phyloP scores from a whole-genome alignment of 1,140 invertebrate genomes.

The Aphelinus certus region DNA sequence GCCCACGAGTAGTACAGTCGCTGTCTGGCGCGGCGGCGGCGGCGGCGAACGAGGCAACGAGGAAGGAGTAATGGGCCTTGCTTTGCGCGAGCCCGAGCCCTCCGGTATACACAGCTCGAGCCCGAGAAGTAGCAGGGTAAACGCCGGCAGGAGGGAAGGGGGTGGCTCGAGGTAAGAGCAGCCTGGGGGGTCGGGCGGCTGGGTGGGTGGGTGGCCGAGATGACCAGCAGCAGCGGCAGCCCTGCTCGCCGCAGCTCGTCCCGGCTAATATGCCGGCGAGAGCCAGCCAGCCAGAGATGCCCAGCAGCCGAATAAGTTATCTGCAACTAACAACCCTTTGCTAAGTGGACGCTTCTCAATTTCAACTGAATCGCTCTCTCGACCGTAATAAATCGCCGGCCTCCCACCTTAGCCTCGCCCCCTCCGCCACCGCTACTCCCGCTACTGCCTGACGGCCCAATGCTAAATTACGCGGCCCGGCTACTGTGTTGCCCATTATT shows the following conservation, averaged over 20 bases:
- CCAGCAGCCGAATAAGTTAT: slow-evolving; percentile 62
- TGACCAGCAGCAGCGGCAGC: slow-evolving; percentile 46
- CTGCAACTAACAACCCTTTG: slow-evolving; percentile 62
- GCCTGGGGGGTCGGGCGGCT: slow-evolving; percentile 39
- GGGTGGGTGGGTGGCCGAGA: slow-evolving; percentile 34
- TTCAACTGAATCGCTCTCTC: slow-evolving; percentile 45
- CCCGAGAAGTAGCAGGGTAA: too few relatives aligned
- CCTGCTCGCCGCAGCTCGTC: slow-evolving; percentile 29
- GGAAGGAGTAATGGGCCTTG: too few relatives aligned
- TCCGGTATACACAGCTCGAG: too few relatives aligned
- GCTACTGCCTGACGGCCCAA: background rate
- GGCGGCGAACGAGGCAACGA: too few relatives aligned
- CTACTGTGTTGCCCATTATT: slow-evolving; percentile 16
- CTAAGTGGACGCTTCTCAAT: slow-evolving; percentile 61
- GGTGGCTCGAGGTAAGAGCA: slow-evolving; percentile 31
- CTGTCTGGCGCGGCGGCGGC: too few relatives aligned
- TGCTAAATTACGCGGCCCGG: slow-evolving; percentile 21
- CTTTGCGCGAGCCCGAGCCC: too few relatives aligned
- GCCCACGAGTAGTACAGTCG: too few relatives aligned
- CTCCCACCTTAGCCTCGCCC: too few relatives aligned
- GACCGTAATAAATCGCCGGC: slow-evolving; percentile 34
- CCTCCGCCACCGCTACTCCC: background rate
- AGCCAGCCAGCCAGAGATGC: slow-evolving; percentile 37
- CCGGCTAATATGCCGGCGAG: slow-evolving; percentile 39
- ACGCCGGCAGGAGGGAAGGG: slow-evolving; percentile 25